Conservation (phyloP, 1,140 invertebrate genomes). For the Pemphigus obesinymphae region DNA sequence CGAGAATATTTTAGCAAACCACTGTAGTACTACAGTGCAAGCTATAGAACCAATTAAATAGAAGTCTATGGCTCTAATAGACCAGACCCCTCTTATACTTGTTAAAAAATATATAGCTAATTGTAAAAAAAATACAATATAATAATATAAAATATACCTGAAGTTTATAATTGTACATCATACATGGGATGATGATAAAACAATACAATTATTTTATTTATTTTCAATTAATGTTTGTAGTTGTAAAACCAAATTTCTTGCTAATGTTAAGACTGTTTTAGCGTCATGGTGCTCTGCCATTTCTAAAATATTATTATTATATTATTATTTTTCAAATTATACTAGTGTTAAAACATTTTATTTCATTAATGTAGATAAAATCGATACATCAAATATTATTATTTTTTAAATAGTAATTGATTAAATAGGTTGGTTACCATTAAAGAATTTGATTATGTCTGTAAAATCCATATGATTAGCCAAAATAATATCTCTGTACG, state of each 20-base stretch:
- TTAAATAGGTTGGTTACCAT: too few species aligned
- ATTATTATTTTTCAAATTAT: too few species aligned
- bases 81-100: not conserved
- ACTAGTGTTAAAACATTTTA: too few species aligned
- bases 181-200: not conserved
- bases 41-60: too few species aligned
- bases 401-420: too few species aligned
- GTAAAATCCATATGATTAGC: constrained; percentile 96
- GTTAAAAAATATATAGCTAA: not conserved
- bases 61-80: not conserved
- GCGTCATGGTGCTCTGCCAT: constrained; percentile 92
- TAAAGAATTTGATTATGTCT: constrained; percentile 96
- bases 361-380: too few species aligned
- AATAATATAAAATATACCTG: not conserved
- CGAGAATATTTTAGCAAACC: too few species aligned
- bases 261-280: constrained; percentile 70
- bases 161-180: not conserved
- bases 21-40: too few species aligned
- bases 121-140: not conserved
- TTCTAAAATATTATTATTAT: too few species aligned
- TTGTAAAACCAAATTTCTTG: constrained; percentile 77
- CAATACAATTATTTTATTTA: constrained; percentile 36
- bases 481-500: constrained; percentile 88
- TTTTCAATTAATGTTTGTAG: constrained; percentile 88
- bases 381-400: too few species aligned